These are phyloP conservation scores for Dryobates pubescens DNA, from an alignment of 2,797 vertebrate genomes.

Conservation along the genomic window DNA sequence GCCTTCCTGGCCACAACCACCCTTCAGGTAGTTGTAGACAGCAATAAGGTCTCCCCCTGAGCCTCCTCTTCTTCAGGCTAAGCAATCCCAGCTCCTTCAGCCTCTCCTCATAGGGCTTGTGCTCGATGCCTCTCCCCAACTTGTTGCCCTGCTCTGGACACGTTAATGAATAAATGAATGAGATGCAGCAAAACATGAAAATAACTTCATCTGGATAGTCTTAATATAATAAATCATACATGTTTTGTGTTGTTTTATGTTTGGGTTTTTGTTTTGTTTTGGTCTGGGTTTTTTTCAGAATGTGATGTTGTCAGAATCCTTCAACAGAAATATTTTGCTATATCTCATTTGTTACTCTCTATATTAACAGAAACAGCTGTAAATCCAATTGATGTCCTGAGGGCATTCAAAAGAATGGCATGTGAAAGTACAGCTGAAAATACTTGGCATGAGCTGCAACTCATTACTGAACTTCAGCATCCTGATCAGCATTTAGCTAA, in stretches of 20 bases:
- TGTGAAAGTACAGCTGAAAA: constrained; percentile 20
- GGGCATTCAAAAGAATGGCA: background rate
- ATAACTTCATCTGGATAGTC: background rate
- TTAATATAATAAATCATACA: background rate
- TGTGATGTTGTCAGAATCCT: constrained; percentile 3
- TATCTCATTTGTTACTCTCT: constrained; percentile 5
- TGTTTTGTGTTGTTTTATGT: background rate
- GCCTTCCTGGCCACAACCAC: no score
- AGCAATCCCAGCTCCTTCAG: no score
- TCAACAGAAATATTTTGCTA: constrained; percentile 26
- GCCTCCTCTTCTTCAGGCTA: no score
- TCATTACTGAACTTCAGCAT: constrained; percentile 34
- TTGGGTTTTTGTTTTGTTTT: no score
- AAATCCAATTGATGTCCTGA: constrained; percentile 13
- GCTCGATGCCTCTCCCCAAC: no score
- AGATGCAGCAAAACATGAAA: background rate
- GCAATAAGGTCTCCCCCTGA: no score
- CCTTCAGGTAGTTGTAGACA: no score
- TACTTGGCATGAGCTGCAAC: background rate
- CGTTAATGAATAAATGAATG: background rate
- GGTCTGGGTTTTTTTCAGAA: background rate
- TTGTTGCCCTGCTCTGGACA: no score
- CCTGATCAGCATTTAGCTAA: background rate
- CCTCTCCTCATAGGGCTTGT: no score
- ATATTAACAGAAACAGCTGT: constrained; percentile 15